Conservation (phyloP, 2,113 vertebrate species). For the Himantopus leucocephalus region DNA sequence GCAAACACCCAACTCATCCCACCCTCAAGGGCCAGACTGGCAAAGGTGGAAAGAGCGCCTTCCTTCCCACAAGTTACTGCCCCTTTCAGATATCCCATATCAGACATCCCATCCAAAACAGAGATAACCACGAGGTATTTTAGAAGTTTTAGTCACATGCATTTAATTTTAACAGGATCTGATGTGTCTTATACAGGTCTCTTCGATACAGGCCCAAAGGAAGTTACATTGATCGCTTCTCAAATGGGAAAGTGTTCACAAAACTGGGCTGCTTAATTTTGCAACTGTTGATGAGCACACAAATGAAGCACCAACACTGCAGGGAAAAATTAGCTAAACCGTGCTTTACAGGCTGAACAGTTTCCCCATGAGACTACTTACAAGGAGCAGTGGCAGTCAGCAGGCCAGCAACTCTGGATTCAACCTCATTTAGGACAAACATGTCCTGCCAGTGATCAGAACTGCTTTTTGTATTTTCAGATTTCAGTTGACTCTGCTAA, state of each 20-base stretch:
- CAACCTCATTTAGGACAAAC: background rate
- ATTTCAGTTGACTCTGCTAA: constrained; percentile 57
- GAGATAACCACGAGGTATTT: background rate
- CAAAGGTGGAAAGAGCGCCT: background rate
- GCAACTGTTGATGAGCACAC: background rate
- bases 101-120: background rate
- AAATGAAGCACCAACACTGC: background rate
- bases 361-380: background rate
- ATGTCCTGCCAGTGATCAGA: constrained; percentile 9
- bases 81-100: background rate
- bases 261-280: background rate
- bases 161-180: background rate
- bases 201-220: rapidly evolving
- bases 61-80: background rate
- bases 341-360: background rate
- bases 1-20: background rate
- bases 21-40: background rate
- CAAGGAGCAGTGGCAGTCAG: background rate
- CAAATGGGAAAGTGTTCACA: background rate
- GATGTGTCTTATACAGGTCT: rapidly evolving
- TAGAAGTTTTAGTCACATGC: background rate
- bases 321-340: background rate
- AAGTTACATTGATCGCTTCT: background rate
- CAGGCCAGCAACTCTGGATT: background rate
- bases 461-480: constrained; percentile 1